Conservation (phyloP, 2,888 invertebrate species). For the Dicyrtoma fusca region DNA sequence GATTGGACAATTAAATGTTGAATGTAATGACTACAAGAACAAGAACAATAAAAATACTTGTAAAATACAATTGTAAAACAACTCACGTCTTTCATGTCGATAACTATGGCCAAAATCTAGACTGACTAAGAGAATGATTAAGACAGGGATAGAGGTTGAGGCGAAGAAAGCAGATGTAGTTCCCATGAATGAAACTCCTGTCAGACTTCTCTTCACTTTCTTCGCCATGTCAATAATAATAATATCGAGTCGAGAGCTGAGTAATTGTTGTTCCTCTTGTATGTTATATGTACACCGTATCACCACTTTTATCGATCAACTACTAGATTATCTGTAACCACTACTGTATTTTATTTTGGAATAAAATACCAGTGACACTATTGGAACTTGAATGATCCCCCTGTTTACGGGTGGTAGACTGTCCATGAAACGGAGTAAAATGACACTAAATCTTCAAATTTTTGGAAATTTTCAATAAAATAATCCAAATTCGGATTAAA, state of each 20-base stretch:
- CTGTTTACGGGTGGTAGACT: too few species aligned
- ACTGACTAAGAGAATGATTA: conserved; percentile 25
- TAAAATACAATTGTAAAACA: neutral
- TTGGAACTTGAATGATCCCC: too few species aligned
- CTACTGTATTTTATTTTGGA: neutral
- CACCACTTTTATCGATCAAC: neutral
- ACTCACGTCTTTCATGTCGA: conserved; percentile 52
- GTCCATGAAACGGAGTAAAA: too few species aligned
- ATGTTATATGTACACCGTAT: neutral
- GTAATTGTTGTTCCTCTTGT: neutral
- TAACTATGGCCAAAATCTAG: conserved; percentile 43
- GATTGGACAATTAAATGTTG: too few species aligned
- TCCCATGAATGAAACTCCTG: conserved; percentile 9
- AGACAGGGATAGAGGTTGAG: conserved; percentile 23
- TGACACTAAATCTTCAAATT: too few species aligned
- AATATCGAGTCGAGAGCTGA: neutral
- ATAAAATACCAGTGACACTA: too few species aligned
- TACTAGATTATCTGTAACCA: neutral
- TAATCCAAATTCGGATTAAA: too few species aligned
- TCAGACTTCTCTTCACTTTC: conserved; percentile 24
- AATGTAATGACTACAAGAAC: too few species aligned
- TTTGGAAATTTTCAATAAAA: too few species aligned
- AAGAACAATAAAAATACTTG: too few species aligned
- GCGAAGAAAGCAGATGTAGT: conserved; percentile 13
- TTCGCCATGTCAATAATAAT: conserved; percentile 18